Base-by-base conservation (phyloP, 2,888 invertebrate species). In the Drosophila sordidula region DNA sequence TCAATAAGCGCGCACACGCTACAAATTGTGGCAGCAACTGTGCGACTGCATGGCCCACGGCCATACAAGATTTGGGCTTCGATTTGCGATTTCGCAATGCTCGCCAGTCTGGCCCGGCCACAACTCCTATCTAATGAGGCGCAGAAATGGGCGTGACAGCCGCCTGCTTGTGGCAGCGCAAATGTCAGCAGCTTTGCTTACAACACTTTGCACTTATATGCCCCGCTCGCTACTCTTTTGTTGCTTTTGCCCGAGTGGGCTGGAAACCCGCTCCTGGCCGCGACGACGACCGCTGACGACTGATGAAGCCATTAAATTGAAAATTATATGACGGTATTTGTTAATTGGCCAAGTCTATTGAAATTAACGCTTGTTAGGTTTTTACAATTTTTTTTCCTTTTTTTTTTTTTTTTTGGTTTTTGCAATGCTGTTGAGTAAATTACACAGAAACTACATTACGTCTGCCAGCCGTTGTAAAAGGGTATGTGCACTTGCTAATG, bases 241-340 rank as follows among this genome's bases (percentile, higher is more conserved):
- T 29, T 29, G 39, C 41, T 39, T 32, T 39, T 32, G 11, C 50
- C 36, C 61, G 65, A 66, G 77, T 63, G 80, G 74, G 84, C 39
- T 22, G 58, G 29, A 65, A 69, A 76, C 80, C 63, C 58, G 75
- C 71, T 65, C 51, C 61, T 58, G 62, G 62, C 57, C 11, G 32
- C 41, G 6, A 50, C 52, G 61, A 39, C 44, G 38, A 5, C 39
- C 39, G 29, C n/a, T 16, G 51, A 32, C 52, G 29, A 14, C 67
- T 67, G 86, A 89, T 87, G 83, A 87, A 87, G 89, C 86, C 82
- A 89, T 87, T 87, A 89, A 80, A 80, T 75, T 68, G 72, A 71
- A 85, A 89, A 80, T 85, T 76, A 87, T 87, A 74, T 77, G 70
- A 57, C 69, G 47, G 52, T 67, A 75, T 62, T 80, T 66, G 75